Percentiles rank a stretch among this genome's conserved stretches.
Evolutionary conservation across 2,113 vertebrate species (phyloP).

Genomic region (Ivindomyrus marchei): DNA sequence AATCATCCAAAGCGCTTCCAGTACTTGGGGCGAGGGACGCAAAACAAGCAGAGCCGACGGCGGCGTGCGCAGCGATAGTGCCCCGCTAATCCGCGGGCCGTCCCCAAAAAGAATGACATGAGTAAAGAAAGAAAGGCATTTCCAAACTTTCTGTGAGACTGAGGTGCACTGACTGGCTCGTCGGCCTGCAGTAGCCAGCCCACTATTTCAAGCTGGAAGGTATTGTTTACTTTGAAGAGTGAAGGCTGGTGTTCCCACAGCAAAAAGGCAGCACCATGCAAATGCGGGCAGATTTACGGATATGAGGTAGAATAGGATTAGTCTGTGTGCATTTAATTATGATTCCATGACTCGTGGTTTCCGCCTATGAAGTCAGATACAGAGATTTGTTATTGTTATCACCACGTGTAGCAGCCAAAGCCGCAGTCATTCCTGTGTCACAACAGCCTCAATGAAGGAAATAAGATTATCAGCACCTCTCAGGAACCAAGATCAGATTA

Average conservation of each 20-base stretch:
- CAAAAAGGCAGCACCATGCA: not conserved
- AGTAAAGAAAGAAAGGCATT: not conserved
- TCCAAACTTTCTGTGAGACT: not conserved
- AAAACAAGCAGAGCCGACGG: not conserved
- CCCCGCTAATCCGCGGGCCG: not conserved
- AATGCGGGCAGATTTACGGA: not conserved
- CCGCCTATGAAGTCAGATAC: not conserved
- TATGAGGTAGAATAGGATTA: not conserved
- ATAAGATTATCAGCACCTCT: not conserved
- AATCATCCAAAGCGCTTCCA: not conserved
- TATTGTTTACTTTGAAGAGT: not conserved
- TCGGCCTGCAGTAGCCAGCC: not conserved
- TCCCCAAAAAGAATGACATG: not conserved
- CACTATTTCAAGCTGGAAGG: not conserved
- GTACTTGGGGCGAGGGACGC: not conserved
- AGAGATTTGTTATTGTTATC: not conserved
- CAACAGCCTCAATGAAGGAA: not conserved
- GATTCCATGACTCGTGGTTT: not conserved
- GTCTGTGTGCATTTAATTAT: not conserved
- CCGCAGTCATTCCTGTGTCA: not conserved
- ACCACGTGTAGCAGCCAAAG: not conserved
- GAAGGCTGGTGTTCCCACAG: not conserved
- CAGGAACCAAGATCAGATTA: not conserved
- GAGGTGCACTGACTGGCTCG: not conserved
- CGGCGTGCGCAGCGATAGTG: not conserved